These are phyloP conservation scores for Alcedo quadribrachys DNA, from an alignment of 2,797 vertebrate genomes.

Conservation along the genomic window DNA sequence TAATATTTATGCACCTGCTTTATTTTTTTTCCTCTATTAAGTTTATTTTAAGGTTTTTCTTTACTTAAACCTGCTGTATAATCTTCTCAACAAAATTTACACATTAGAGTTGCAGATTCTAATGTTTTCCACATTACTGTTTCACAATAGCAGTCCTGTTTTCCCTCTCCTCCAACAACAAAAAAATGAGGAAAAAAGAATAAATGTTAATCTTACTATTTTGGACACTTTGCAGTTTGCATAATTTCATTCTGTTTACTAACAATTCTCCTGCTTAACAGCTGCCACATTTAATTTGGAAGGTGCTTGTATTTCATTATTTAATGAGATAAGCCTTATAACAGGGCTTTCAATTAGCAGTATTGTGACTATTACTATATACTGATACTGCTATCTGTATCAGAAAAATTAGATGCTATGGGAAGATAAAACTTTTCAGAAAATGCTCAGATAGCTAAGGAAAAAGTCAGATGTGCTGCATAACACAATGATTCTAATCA, in stretches of 20 bases:
- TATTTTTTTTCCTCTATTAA: no score
- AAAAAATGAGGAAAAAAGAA: no score
- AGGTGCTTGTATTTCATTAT: neutral
- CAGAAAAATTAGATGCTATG: neutral
- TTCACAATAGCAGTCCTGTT: no score
- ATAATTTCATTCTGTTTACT: neutral
- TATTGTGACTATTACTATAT: neutral
- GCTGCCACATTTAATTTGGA: neutral
- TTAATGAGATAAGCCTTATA: slow-evolving; percentile 15
- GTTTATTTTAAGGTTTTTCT: no score
- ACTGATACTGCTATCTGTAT: neutral
- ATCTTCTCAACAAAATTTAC: no score
- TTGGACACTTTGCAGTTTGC: no score
- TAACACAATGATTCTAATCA: neutral
- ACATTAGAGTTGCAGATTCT: no score
- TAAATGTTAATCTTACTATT: no score
- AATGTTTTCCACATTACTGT: no score
- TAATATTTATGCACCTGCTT: neutral
- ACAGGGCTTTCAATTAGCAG: neutral
- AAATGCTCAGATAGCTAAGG: neutral
- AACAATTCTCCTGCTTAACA: slow-evolving; percentile 40
- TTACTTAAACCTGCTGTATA: no score
- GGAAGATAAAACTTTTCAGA: neutral
- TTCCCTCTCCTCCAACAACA: no score
- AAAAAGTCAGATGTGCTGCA: neutral